Percentiles rank a stretch among this genome's conserved stretches.
phyloP scores from a whole-genome alignment of 1,140 invertebrate genomes.

The Archegozetes longisetosus region DNA sequence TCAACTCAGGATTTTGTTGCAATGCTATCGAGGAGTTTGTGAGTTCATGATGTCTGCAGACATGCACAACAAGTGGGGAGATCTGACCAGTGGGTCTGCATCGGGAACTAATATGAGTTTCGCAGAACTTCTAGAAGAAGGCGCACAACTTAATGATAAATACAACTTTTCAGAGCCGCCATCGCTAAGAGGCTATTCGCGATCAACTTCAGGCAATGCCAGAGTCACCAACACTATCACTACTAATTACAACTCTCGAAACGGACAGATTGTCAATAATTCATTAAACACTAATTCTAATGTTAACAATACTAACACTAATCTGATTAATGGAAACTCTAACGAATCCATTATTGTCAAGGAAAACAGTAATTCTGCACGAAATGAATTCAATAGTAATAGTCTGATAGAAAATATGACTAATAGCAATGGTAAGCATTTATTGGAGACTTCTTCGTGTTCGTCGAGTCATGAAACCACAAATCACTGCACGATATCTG shows the following conservation, averaged over 20 bases:
- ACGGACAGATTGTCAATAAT: too few species aligned
- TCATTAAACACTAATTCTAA: neutral
- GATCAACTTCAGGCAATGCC: neutral
- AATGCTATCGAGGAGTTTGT: constrained; percentile 76
- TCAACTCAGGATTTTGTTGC: constrained; percentile 55
- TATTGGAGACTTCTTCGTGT: neutral
- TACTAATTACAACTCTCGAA: too few species aligned
- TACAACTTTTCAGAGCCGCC: constrained; percentile 13
- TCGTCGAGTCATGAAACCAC: neutral
- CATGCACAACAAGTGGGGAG: constrained; percentile 40
- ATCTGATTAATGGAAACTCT: neutral
- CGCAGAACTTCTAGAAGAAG: constrained; percentile 58
- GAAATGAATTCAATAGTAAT: neutral
- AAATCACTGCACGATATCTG: neutral
- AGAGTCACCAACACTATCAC: neutral
- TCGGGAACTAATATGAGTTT: constrained; percentile 38
- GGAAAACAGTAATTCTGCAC: neutral
- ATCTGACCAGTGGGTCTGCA: constrained; percentile 28
- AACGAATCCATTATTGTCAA: neutral
- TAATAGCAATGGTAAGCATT: neutral
- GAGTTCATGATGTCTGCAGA: constrained; percentile 54
- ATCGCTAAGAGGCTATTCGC: constrained; percentile 1
- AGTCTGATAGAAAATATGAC: neutral
- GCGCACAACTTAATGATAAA: constrained; percentile 41
- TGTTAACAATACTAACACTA: neutral